A percentile compares a stretch with the other conserved stretches of the same genome.
Conservation (phyloP, 92 coral and sea anemone genomes). For the Siderastrea radians region DNA sequence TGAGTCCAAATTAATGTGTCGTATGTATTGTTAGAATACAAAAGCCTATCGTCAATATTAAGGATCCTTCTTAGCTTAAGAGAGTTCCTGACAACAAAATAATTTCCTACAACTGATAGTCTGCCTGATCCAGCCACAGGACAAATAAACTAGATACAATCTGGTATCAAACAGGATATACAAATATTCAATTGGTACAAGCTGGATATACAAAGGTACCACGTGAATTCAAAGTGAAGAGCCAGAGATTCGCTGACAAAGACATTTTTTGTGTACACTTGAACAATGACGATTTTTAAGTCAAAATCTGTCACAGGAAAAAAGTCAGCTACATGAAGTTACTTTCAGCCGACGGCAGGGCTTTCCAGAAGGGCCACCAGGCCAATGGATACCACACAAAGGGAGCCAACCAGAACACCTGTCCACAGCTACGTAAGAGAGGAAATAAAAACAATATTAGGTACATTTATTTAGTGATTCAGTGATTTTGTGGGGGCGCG, state of each 20-base stretch:
- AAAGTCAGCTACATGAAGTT: not conserved
- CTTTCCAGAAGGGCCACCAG: constrained; percentile 95
- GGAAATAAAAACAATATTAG: not conserved
- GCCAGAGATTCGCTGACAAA: not conserved
- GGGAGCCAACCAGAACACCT: constrained; percentile 75
- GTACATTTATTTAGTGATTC: too few relatives aligned
- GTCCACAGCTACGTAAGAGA: constrained; percentile 80
- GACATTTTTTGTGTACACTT: not conserved
- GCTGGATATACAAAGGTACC: not conserved
- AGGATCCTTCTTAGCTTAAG: too few relatives aligned
- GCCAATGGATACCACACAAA: constrained; percentile 87
- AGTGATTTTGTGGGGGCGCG: too few relatives aligned
- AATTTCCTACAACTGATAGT: not conserved
- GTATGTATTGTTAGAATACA: too few relatives aligned
- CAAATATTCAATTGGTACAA: not conserved
- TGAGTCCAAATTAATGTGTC: not conserved
- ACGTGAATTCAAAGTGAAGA: not conserved
- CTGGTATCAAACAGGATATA: not conserved
- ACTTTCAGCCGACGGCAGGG: constrained; percentile 90
- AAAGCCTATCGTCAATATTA: too few relatives aligned
- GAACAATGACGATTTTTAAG: not conserved
- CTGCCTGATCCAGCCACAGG: not conserved
- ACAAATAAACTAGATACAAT: not conserved
- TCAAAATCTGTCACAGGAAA: too few relatives aligned
- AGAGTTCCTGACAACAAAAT: too few relatives aligned